Conservation (phyloP, 2,797 vertebrate species). For the Scolopax rusticola region DNA sequence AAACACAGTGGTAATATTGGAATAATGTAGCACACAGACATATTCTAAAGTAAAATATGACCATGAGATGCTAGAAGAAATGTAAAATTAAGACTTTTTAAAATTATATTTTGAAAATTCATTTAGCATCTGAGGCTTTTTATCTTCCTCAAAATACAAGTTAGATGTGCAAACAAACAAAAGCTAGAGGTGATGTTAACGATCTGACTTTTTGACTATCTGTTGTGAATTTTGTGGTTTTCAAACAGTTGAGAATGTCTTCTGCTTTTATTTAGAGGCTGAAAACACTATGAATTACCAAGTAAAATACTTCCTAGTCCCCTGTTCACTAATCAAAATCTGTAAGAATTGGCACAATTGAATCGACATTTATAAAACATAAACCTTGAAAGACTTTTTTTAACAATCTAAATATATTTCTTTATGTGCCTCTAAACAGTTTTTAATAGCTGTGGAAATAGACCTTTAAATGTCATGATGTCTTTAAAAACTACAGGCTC, state of each 20-base stretch:
- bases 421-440: slow-evolving; percentile 59
- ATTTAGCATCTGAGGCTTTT: neutral
- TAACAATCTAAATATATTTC: slow-evolving; percentile 14
- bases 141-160: neutral
- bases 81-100: neutral
- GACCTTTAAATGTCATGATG: slow-evolving; percentile 11
- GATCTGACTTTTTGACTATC: neutral
- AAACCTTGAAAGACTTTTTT: slow-evolving; percentile 24
- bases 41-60: neutral
- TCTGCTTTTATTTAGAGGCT: slow-evolving; percentile 15
- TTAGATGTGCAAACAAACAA: neutral
- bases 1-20: neutral
- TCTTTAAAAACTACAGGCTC: slow-evolving; percentile 24
- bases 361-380: slow-evolving; percentile 42
- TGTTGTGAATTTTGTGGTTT: neutral
- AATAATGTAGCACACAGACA: neutral
- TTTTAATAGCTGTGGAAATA: slow-evolving; percentile 54
- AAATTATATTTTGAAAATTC: neutral
- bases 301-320: neutral
- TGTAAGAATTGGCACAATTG: slow-evolving; percentile 8
- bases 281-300: neutral
- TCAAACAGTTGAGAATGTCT: neutral
- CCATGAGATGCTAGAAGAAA: neutral
- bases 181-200: neutral
- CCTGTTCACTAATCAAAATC: slow-evolving; percentile 13